phyloP scores from a whole-genome alignment of 1,140 invertebrate genomes.

The Triops longicaudatus region DNA sequence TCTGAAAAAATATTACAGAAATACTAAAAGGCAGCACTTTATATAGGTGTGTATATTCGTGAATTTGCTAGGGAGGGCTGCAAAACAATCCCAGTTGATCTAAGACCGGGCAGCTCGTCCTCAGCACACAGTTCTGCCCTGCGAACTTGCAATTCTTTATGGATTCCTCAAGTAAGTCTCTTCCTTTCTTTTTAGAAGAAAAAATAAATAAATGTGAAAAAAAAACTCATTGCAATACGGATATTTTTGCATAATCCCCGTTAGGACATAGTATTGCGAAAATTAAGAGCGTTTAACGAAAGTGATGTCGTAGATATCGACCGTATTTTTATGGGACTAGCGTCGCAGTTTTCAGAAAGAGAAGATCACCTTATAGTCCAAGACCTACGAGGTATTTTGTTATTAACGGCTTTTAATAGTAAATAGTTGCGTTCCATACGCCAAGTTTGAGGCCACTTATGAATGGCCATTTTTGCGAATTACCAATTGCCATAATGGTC shows the following conservation, averaged over 20 bases:
- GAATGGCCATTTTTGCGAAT: too few relatives aligned
- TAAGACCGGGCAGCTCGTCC: not conserved
- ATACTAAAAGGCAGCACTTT: too few relatives aligned
- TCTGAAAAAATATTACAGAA: too few relatives aligned
- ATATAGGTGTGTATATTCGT: constrained; percentile 35
- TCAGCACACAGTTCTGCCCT: constrained; percentile 38
- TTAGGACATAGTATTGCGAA: constrained; percentile 25
- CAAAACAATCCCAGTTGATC: constrained; percentile 26
- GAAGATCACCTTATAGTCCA: constrained; percentile 58
- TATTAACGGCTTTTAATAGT: not conserved
- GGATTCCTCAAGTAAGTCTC: constrained; percentile 46
- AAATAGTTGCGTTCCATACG: too few relatives aligned
- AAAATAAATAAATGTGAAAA: too few relatives aligned
- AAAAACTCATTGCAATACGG: too few relatives aligned
- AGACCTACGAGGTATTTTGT: constrained; percentile 48
- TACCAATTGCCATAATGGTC: too few relatives aligned
- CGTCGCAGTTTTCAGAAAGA: constrained; percentile 51
- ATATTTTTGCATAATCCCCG: not conserved
- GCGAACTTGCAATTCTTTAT: constrained; percentile 58
- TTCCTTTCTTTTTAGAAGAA: constrained; percentile 32
- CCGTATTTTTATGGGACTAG: constrained; percentile 51
- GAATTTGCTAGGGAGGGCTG: constrained; percentile 31
- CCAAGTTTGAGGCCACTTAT: too few relatives aligned
- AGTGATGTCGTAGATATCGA: constrained; percentile 45
- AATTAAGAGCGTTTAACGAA: not conserved